Conservation (phyloP, 2,797 vertebrate species). For the Manis javanica region DNA sequence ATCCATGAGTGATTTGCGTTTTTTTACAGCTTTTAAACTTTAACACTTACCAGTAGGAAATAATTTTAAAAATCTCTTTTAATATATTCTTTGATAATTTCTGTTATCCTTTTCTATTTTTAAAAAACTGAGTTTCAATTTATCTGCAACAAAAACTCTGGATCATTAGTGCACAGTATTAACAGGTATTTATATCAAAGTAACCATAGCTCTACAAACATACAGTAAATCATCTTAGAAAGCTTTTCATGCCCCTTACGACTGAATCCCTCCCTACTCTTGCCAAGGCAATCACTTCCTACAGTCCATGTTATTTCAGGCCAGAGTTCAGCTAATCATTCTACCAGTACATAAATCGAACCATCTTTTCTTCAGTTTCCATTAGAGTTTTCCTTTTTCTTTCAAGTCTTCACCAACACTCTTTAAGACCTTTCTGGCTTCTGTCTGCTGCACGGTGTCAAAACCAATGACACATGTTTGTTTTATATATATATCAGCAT, state of each 20-base stretch:
- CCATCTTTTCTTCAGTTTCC: not conserved
- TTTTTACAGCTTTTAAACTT: slow-evolving; percentile 22
- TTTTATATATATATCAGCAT: not conserved
- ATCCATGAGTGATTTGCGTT: not conserved
- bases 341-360: not conserved
- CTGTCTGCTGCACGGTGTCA: not conserved
- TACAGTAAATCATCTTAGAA: not conserved
- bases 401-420: not conserved
- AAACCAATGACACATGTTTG: not conserved
- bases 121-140: not conserved
- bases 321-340: not conserved
- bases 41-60: not conserved
- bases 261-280: not conserved
- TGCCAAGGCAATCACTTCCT: not conserved
- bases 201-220: not conserved
- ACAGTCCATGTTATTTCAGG: not conserved
- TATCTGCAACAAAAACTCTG: not conserved
- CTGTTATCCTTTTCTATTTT: not conserved
- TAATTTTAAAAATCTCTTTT: not conserved
- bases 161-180: not conserved
- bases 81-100: not conserved
- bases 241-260: not conserved
- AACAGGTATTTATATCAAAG: not conserved
- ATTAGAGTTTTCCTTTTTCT: not conserved
- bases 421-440: not conserved